Evolutionary conservation across 2,888 invertebrate genomes (phyloP), one percentile per base, ranked within the genome.

Genomic region (Epinotia demarniana): DNA sequence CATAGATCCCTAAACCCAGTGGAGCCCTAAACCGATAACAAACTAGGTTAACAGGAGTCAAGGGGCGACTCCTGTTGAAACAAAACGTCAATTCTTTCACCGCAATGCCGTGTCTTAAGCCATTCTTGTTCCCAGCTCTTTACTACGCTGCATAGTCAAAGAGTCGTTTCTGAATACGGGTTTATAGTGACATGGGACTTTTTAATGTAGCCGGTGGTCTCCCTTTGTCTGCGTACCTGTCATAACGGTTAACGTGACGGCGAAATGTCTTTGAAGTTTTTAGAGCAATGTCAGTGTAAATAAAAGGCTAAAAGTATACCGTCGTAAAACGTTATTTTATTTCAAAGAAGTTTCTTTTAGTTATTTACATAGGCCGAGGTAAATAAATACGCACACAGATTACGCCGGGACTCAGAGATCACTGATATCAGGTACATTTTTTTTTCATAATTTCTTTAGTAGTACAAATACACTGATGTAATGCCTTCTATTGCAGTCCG

Each of bases 261-360:
- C 53, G 39, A 55, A 67, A 55, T 66, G 67, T 39, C 55, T 67
- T 67, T 67, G 67, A 67, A 67, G 55, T 67, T 67, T 67, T 55
- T 55, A 39, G 13, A 53, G 16, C 43, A 61, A 16, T 4, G 62
- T 39, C 66, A 33, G 27, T 53, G 2, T 27, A 33, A 27, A 27
- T 23, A n/a, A 53, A n/a, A 66, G 2, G 18, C 13, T 49, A 23
- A 46, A 23, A 33, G 53, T 53, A 16, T 6, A n/a, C 1, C 18
- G n/a, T 53, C n/a, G 33, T 53, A 66, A 66, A 66, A 66, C 33
- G 66, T 62, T 62, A 18, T 62, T 39, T 18, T 53, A n/a, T 53
- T 53, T 53, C 53, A 53, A 8, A 53, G n/a, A n/a, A 53, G 1
- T 53, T n/a, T 53, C 53, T 53, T 39, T 8, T 8, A 39, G 9